A percentile compares a stretch with the other conserved stretches of the same genome.
phyloP scores from a whole-genome alignment of 2,113 vertebrate species.

The Rhynchomys soricoides region DNA sequence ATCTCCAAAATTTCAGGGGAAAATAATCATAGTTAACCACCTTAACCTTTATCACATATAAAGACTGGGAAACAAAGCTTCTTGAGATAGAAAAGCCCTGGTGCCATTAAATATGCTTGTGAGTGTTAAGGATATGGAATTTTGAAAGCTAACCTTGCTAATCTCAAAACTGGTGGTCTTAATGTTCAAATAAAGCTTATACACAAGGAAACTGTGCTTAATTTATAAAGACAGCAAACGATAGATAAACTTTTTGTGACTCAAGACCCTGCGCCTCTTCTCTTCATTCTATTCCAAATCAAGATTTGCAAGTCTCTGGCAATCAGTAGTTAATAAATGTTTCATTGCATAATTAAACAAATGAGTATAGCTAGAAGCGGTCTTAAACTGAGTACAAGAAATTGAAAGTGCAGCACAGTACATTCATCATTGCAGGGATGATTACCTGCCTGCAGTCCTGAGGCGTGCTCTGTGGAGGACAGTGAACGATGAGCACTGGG shows the following conservation, averaged over 20 bases:
- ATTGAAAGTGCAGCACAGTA: not conserved
- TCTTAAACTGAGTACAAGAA: not conserved
- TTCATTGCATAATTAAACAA: not conserved
- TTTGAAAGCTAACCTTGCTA: not conserved
- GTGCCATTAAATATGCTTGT: not conserved
- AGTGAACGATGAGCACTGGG: not conserved
- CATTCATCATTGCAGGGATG: not conserved
- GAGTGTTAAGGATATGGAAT: not conserved
- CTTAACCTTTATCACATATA: not conserved
- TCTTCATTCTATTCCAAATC: not conserved
- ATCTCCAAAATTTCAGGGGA: not conserved
- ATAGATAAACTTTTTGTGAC: not conserved
- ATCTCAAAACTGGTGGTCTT: not conserved
- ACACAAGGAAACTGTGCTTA: not conserved
- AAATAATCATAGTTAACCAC: not conserved
- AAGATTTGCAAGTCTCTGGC: not conserved
- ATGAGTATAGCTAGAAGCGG: not conserved
- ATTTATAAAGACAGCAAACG: not conserved
- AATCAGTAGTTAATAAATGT: not conserved
- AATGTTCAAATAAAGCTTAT: not conserved
- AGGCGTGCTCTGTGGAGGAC: not conserved
- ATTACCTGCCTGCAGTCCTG: not conserved
- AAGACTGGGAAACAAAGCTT: not conserved
- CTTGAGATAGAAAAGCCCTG: not conserved
- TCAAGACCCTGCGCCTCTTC: not conserved